Evolutionary conservation across 2,888 invertebrate species (phyloP), one percentile per base, ranked within the genome.

Genomic region (Apodemia mormo): DNA sequence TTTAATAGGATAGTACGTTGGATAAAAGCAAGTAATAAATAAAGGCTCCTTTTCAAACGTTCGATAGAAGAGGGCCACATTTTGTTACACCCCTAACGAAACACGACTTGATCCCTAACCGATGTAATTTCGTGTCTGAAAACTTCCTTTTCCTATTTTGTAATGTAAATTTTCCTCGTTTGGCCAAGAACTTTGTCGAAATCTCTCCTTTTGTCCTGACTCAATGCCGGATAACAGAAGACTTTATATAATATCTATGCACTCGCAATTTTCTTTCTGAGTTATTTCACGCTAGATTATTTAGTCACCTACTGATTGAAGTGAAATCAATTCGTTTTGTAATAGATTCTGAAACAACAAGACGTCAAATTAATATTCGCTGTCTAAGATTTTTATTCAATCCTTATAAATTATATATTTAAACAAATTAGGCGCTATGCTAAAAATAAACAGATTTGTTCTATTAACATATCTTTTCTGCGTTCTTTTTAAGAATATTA

Each of bases 91-190:
- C 76, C 22, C 71, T 76, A 66, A 78, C 76, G 75, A 81, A 78
- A 76, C 79, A 78, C 75, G 76, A 77, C 78, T 75, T 79, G 79
- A 81, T 84, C 80, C 80, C 54, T 78, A 77, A 80, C 79, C 78
- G 78, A 79, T 83, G 82, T 84, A 85, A 87, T 86, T 87, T 85
- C 80, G 83, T 82, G 82, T 84, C 80, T 82, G 81, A 81, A 78
- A 82, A 82, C 79, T 79, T 83, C 80, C 80, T 76, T 81, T 84
- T 84, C 82, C 82, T 86, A 82, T 77, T 85, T 86, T 86, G 85
- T 84, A 83, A 87, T 87, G 86, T 85, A 88, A 86, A 87, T 88
- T 88, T 84, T 80, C 81, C 81, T 83, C 82, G 80, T 82, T 81
- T 80, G 79, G 75, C 81, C 80, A 78, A 80, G 80, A 84, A 82